These are phyloP conservation scores for Orthonyx spaldingii DNA, from an alignment of 2,113 vertebrate genomes.

Conservation along the genomic window DNA sequence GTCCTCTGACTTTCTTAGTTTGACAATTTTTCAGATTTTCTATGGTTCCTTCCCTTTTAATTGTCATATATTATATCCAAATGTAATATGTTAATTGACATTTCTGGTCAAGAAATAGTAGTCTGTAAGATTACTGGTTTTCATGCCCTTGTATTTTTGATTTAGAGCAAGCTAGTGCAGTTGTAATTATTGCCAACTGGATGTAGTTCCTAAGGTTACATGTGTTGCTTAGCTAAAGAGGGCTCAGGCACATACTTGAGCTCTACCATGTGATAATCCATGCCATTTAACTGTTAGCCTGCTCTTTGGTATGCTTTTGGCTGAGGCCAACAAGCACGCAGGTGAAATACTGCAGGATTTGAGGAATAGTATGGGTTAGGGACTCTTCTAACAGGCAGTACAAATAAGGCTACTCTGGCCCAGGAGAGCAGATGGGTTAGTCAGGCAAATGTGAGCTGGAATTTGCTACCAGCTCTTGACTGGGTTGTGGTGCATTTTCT, in stretches of 20 bases:
- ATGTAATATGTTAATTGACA: background rate
- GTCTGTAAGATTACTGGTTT: background rate
- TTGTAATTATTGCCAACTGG: background rate
- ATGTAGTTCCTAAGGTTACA: background rate
- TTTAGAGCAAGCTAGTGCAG: background rate
- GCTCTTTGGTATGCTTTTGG: background rate
- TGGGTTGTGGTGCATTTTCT: background rate
- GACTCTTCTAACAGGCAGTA: background rate
- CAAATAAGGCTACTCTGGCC: background rate
- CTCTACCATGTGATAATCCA: background rate
- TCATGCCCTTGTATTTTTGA: background rate
- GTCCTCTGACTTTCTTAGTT: background rate
- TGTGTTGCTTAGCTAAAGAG: background rate
- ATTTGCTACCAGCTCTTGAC: background rate
- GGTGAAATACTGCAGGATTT: background rate
- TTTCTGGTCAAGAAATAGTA: background rate
- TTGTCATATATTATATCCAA: background rate
- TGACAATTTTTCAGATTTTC: background rate
- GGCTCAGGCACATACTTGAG: background rate
- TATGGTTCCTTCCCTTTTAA: background rate
- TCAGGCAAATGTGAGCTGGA: background rate
- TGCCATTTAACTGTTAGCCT: background rate
- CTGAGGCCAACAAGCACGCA: background rate
- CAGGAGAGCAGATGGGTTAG: background rate
- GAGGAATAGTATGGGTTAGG: background rate